Evolutionary conservation across 2,888 invertebrate genomes (phyloP), one percentile per base, ranked within the genome.

Genomic region (Perizoma affinitatum): DNA sequence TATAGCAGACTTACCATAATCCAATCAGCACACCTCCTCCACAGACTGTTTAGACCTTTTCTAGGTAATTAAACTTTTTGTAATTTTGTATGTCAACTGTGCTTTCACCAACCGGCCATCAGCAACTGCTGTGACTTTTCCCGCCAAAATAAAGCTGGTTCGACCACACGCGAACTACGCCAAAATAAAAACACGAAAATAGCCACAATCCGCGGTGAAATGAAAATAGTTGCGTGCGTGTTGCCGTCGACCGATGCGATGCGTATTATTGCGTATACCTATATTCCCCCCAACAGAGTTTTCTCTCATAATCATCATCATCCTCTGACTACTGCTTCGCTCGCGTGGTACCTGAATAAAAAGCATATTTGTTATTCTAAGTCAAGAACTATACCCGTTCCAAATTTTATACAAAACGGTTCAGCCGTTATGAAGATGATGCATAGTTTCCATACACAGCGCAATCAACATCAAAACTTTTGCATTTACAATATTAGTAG

Each of bases 111-210:
- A 63, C 46, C 68, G 73, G 76, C 79, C 73, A 75, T 72, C 84
- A 72, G 68, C 80, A 77, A 76, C 79, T 79, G 82, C 82, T 87
- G 79, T 84, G 82, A 78, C 79, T 80, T 88, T 89, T 89, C 87
- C 90, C 90, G 90, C 91, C 90, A 90, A 90, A 90, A 87, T 78
- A 79, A 69, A 65, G 59, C 74, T 79, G 77, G 76, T 69, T 70
- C 83, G 87, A 90, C 92, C 92, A 92, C 92, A 91, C 92, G 89
- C 91, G 89, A 90, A 90, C 91, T 84, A 84, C 86, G 88, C 90
- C 83, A 88, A 91, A 92, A 92, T 92, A 92, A 92, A 90, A 90
- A 83, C 73, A 87, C 86, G 53, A 85, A 92, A 92, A 92, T 92
- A 92, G 88, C 88, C 80, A 76, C 83, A 76, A 79, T 83, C 82